These are phyloP conservation scores for Ylistrum balloti DNA, from an alignment of 1,140 invertebrate genomes.

Conservation along the genomic window DNA sequence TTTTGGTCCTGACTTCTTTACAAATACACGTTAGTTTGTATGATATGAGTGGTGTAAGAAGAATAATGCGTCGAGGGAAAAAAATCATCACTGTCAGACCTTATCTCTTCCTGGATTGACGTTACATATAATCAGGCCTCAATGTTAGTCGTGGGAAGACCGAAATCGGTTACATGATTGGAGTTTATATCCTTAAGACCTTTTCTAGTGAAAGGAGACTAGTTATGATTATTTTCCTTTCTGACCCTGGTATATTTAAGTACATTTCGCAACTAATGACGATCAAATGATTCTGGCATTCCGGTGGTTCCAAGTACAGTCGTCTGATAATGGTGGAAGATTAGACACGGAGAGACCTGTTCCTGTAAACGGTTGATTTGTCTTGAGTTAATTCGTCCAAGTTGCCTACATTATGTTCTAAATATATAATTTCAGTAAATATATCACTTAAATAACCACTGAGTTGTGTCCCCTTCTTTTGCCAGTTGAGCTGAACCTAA, in stretches of 20 bases:
- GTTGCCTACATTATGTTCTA: conserved; percentile 21
- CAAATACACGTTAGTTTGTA: too few relatives aligned
- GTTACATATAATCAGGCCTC: background rate
- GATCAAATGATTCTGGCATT: conserved; percentile 9
- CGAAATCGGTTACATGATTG: background rate
- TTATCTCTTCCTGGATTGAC: background rate
- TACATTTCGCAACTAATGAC: conserved; percentile 35
- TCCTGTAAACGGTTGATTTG: conserved; percentile 19
- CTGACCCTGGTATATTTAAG: conserved; percentile 15
- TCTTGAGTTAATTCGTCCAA: background rate
- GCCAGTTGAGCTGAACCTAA: too few relatives aligned
- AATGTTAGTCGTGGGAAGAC: background rate
- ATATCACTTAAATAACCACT: background rate
- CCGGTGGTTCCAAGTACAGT: background rate
- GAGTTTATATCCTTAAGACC: conserved; percentile 15
- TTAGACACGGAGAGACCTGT: background rate
- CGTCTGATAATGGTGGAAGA: background rate
- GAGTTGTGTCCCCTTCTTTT: background rate
- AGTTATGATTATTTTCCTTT: background rate
- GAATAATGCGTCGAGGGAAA: too few relatives aligned
- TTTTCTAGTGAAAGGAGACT: background rate
- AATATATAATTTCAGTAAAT: conserved; percentile 19
- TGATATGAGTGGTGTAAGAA: too few relatives aligned
- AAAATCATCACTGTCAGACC: background rate
- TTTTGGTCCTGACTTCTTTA: too few relatives aligned